These are phyloP conservation scores for Congeria kusceri DNA, from an alignment of 2,888 invertebrate species.

Conservation along the genomic window DNA sequence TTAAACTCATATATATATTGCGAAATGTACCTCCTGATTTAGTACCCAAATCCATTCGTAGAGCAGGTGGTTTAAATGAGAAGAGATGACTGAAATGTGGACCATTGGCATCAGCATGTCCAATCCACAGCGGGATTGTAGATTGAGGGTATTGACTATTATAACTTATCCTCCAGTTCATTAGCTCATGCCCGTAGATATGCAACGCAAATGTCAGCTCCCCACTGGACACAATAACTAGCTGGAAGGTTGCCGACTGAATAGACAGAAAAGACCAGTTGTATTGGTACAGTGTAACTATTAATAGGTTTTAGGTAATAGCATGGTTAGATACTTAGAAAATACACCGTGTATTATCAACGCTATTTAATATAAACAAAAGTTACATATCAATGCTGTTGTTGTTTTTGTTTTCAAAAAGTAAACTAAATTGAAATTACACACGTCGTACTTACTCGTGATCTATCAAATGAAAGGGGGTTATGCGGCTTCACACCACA, in stretches of 20 bases:
- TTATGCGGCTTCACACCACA: not conserved
- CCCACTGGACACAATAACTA: not conserved
- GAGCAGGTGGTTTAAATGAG: not conserved
- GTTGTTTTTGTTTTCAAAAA: too few relatives aligned
- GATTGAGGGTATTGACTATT: not conserved
- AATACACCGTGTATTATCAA: too few relatives aligned
- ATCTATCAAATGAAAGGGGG: not conserved
- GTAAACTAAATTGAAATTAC: too few relatives aligned
- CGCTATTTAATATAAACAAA: too few relatives aligned
- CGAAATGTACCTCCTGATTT: not conserved
- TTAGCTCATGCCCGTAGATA: not conserved
- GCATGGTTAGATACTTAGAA: too few relatives aligned
- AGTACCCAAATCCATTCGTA: not conserved
- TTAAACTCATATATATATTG: too few relatives aligned
- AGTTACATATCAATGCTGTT: too few relatives aligned
- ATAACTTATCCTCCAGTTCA: not conserved
- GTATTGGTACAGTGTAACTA: not conserved
- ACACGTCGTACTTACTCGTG: not conserved
- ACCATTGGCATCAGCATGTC: not conserved
- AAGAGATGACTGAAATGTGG: not conserved
- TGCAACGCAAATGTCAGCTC: not conserved
- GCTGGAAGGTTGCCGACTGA: conserved; percentile 1
- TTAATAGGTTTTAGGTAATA: not conserved
- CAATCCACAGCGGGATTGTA: not conserved
- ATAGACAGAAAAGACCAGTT: not conserved